Percentiles rank a stretch among this genome's conserved stretches.
Evolutionary conservation across 2,797 vertebrate species (phyloP).

Genomic region (Poecilia velifera): DNA sequence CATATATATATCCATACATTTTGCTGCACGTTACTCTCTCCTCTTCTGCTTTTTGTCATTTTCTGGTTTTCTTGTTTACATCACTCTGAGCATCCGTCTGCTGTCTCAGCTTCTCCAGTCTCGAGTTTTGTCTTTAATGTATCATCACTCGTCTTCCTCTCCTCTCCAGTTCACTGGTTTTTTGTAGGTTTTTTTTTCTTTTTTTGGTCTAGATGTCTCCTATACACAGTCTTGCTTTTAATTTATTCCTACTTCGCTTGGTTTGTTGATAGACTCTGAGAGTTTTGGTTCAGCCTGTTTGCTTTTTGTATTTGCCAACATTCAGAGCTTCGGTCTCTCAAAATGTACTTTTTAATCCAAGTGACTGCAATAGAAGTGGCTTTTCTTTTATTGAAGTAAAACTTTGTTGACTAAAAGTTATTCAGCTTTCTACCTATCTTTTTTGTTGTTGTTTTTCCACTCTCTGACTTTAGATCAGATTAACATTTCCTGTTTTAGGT

Average conservation of each 20-base stretch:
- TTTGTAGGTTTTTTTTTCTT: background rate
- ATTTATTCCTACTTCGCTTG: conserved; percentile 27
- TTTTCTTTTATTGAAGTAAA: background rate
- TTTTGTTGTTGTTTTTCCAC: background rate
- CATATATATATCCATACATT: conserved; percentile 32
- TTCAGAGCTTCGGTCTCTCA: conserved; percentile 13
- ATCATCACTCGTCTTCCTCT: conserved; percentile 20
- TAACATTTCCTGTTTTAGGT: background rate
- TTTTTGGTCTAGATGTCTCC: conserved; percentile 2
- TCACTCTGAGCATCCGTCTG: conserved; percentile 12
- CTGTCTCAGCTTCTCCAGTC: conserved; percentile 23
- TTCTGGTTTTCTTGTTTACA: conserved; percentile 24
- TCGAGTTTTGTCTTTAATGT: conserved; percentile 38
- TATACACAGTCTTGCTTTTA: conserved; percentile 33
- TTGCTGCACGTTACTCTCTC: conserved; percentile 16
- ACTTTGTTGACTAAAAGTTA: background rate
- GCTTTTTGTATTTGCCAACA: conserved; percentile 21
- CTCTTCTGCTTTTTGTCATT: conserved; percentile 39
- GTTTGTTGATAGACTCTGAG: conserved; percentile 32
- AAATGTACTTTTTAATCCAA: background rate
- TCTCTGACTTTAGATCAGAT: background rate
- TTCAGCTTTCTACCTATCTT: background rate
- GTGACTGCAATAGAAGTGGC: conserved; percentile 1
- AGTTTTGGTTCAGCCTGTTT: conserved; percentile 25
- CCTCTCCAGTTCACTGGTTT: conserved; percentile 14